Conservation (phyloP, 2,888 invertebrate species). For the Cryptus armator region DNA sequence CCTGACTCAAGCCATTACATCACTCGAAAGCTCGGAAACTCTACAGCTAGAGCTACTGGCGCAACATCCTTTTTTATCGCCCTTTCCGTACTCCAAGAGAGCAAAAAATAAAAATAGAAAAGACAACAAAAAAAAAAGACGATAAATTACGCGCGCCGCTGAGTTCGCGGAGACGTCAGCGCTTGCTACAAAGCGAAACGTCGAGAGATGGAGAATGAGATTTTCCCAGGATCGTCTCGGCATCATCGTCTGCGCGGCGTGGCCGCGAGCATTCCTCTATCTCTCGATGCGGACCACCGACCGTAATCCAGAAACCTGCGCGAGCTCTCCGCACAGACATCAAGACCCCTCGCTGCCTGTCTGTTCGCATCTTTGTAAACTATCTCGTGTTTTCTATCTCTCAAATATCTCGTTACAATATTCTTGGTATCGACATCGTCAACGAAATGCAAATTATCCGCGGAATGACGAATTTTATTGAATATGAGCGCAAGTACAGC, state of each 20-base stretch:
- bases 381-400: neutral
- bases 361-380: neutral
- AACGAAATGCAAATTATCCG: conserved; percentile 8
- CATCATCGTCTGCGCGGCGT: neutral
- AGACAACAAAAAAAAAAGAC: conserved; percentile 13
- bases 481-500: neutral
- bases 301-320: conserved; percentile 6
- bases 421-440: neutral
- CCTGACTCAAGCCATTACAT: conserved; percentile 22
- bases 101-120: neutral
- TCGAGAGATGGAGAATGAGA: conserved; percentile 16
- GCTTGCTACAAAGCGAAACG: conserved; percentile 32
- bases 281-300: conserved; percentile 1
- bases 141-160: conserved; percentile 40
- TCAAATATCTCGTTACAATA: neutral
- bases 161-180: conserved; percentile 10
- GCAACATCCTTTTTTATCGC: conserved; percentile 27
- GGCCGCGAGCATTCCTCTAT: neutral
- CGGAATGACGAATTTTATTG: neutral
- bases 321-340: neutral
- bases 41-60: neutral
- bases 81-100: neutral
- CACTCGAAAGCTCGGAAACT: conserved; percentile 22
- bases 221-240: conserved; percentile 17
- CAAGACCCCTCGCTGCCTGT: neutral